Conservation (phyloP, 2,113 vertebrate genomes). For the Ciconia stormi region DNA sequence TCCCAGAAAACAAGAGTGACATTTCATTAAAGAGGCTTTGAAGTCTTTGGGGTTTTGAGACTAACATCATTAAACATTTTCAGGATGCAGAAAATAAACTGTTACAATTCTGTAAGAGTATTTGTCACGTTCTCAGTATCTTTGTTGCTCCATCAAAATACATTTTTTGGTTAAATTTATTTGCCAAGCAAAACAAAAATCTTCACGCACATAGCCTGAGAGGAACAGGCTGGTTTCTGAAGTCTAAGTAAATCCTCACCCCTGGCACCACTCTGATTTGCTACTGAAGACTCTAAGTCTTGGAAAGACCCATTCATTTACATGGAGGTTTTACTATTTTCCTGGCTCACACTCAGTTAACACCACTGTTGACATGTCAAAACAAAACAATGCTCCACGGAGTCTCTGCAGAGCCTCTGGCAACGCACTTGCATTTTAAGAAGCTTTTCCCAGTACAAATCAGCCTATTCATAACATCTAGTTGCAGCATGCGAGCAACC, state of each 20-base stretch:
- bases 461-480: neutral
- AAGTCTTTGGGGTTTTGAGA: neutral
- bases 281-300: neutral
- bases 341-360: neutral
- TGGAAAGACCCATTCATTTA: neutral
- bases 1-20: neutral
- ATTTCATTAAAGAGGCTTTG: neutral
- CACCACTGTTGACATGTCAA: rapidly evolving
- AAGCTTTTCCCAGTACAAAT: neutral
- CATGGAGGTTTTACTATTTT: neutral
- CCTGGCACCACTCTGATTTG: neutral
- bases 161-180: neutral
- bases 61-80: neutral
- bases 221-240: neutral
- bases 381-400: neutral
- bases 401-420: neutral
- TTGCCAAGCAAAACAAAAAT: neutral
- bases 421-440: neutral
- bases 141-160: neutral
- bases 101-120: neutral
- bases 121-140: neutral
- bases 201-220: rapidly evolving
- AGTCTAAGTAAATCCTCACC: neutral
- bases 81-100: neutral
- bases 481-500: neutral